Conservation (phyloP, 2,888 invertebrate species). For the Panopea generosa region DNA sequence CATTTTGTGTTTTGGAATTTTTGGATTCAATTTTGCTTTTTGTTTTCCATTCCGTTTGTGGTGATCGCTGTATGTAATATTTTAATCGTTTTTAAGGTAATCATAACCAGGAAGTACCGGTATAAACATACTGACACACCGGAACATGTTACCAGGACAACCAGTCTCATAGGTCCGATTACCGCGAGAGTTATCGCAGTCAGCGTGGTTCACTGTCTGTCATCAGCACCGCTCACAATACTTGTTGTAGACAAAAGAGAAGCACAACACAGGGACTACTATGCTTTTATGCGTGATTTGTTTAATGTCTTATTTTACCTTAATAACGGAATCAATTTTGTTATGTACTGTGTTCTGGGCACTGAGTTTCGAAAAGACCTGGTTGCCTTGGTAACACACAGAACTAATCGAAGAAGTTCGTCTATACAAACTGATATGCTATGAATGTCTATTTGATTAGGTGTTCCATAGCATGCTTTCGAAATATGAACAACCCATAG, state of each 20-base stretch:
- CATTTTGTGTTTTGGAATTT: conserved; percentile 15
- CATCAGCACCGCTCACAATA: conserved; percentile 37
- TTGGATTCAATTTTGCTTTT: conserved; percentile 21
- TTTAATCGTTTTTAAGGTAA: conserved; percentile 30
- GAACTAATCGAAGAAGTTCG: conserved; percentile 6
- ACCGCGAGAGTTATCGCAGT: conserved; percentile 42
- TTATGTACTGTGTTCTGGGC: conserved; percentile 41
- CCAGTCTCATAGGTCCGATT: conserved; percentile 25
- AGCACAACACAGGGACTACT: conserved; percentile 4
- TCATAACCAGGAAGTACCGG: conserved; percentile 12
- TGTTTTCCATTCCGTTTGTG: conserved; percentile 37
- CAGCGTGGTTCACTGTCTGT: conserved; percentile 35
- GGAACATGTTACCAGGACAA: background rate
- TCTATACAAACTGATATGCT: background rate
- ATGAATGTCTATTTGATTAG: no score
- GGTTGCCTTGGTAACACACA: conserved; percentile 4
- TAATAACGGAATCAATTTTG: conserved; percentile 51
- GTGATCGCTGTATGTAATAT: conserved; percentile 40
- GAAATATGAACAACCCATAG: no score
- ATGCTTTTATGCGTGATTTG: conserved; percentile 15
- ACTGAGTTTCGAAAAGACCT: conserved; percentile 46
- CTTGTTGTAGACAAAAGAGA: conserved; percentile 19
- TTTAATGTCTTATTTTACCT: conserved; percentile 47
- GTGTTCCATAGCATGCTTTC: no score
- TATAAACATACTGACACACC: conserved; percentile 5